Evolutionary conservation across 1,140 invertebrate species (phyloP), one percentile per base, ranked within the genome.

Genomic region (Bacillus rossius): DNA sequence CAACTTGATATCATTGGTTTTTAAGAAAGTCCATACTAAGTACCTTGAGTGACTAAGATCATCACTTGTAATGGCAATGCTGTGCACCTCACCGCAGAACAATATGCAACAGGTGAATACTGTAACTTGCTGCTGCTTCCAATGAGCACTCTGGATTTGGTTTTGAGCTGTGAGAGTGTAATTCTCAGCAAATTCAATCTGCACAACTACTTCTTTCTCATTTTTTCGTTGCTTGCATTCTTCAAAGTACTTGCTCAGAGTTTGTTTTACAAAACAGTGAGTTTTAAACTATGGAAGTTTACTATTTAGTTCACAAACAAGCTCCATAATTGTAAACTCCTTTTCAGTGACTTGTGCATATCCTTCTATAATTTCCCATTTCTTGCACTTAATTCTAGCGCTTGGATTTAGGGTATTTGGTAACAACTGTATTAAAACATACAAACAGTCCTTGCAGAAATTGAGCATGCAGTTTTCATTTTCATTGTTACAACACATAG

Each of bases 181-280:
- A 52, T 70, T 67, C 58, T 70, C 61, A 20, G 58, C 61, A 60
- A 67, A 68, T 42, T 70, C 66, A 22, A 51, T 51, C 41, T 51
- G 49, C 23, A 51, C 17, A 51, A 51, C 49, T 29, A 23, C 49
- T 51, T 51, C 49, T 22, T 29, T 29, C 16, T 19, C 49, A 22
- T 51, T 19, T 3, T 22, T n/a, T n/a, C 8, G 4, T 16, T 26
- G 16, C 41, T 51, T 51, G 19, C 17, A 16, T 29, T 51, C 49
- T 19, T 51, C 23, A 51, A 51, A 51, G 49, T 19, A 19, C n/a
- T 51, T 20, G n/a, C 8, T 42, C 23, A 42, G 49, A 8, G 13
- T n/a, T n/a, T n/a, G n/a, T 26, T 51, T 51, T 20, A 51, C 23
- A 51, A 22, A 51, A 8, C n/a, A 16, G n/a, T 51, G 49, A 22